These are phyloP conservation scores for Calidris pugnax DNA, from an alignment of 2,113 vertebrate genomes.

Conservation along the genomic window DNA sequence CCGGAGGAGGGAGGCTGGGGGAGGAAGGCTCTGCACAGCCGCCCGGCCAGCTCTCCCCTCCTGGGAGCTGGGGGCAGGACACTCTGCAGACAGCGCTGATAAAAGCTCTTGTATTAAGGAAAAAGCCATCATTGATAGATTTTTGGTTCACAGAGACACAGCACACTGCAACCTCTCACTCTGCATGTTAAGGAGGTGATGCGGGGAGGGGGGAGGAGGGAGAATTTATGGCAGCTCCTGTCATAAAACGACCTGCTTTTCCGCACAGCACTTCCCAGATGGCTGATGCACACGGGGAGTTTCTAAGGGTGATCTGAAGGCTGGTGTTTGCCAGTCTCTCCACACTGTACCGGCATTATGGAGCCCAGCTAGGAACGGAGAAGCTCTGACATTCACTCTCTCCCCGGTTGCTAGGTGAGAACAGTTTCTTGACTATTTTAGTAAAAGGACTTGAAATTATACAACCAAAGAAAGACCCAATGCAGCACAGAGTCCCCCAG, in stretches of 20 bases:
- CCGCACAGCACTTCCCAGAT: conserved; percentile 42
- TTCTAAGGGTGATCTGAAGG: conserved; percentile 46
- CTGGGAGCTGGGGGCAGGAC: neutral
- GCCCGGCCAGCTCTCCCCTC: neutral
- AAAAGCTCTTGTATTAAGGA: conserved; percentile 48
- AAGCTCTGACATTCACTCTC: conserved; percentile 23
- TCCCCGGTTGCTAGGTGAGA: conserved; percentile 64
- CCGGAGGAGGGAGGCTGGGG: neutral
- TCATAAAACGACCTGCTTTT: conserved; percentile 36
- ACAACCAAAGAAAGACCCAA: neutral
- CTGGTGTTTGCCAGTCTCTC: neutral
- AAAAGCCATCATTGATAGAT: conserved; percentile 50
- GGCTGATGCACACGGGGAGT: conserved; percentile 25
- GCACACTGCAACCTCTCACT: conserved; percentile 46
- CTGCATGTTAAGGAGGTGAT: conserved; percentile 54
- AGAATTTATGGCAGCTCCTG: conserved; percentile 42
- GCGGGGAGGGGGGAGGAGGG: neutral
- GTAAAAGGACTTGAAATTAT: conserved; percentile 2
- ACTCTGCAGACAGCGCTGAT: neutral
- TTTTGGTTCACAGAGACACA: conserved; percentile 34
- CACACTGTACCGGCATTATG: conserved; percentile 22
- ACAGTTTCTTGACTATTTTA: conserved; percentile 45
- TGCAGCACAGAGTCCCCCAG: neutral
- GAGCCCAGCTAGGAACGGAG: conserved; percentile 32
- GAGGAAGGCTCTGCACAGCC: neutral